These are phyloP conservation scores for Tinamus major DNA, from an alignment of 2,797 vertebrate genomes.

Conservation along the genomic window DNA sequence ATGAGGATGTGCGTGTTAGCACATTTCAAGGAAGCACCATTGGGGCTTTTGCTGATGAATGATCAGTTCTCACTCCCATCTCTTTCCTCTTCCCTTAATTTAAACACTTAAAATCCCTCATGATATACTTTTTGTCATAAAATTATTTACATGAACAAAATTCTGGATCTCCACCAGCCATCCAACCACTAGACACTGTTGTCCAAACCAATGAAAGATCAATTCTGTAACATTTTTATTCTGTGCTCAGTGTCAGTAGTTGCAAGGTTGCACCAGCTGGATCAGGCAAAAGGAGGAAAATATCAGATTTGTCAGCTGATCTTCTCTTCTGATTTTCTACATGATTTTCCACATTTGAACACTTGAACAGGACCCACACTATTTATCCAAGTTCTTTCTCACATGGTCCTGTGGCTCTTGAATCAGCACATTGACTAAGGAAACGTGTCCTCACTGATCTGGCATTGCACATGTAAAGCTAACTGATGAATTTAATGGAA, in stretches of 20 bases:
- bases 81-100: background rate
- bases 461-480: background rate
- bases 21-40: background rate
- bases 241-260: background rate
- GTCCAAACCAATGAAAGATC: background rate
- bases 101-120: background rate
- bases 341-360: background rate
- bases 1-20: background rate
- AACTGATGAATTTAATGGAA: background rate
- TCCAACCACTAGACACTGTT: background rate
- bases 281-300: background rate
- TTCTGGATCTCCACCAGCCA: background rate
- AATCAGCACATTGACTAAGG: background rate
- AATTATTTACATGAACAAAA: background rate
- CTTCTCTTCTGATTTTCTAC: background rate
- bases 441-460: background rate
- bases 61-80: background rate
- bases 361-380: background rate
- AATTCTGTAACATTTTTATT: background rate
- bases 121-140: background rate
- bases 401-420: background rate
- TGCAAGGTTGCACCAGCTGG: background rate
- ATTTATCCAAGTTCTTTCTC: background rate
- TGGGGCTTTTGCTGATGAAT: background rate
- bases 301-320: background rate